These are phyloP conservation scores for Fringilla coelebs DNA, from an alignment of 2,797 vertebrate genomes.

Conservation along the genomic window DNA sequence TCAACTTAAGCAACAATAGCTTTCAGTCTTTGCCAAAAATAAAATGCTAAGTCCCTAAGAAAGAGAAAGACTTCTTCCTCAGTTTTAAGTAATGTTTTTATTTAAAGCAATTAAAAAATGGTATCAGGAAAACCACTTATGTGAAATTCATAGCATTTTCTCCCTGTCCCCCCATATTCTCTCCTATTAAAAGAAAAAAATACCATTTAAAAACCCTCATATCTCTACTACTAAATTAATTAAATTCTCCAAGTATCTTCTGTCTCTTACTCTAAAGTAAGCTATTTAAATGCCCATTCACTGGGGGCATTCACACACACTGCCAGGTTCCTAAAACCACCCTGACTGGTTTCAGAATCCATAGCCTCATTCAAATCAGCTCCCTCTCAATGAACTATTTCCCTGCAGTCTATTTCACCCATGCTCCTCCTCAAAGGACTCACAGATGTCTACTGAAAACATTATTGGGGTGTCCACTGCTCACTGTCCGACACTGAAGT, in stretches of 20 bases:
- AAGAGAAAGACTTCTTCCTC: constrained; percentile 17
- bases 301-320: neutral
- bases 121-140: neutral
- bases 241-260: neutral
- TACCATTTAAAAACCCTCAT: neutral
- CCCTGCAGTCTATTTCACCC: neutral
- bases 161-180: neutral
- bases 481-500: neutral
- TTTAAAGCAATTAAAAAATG: neutral
- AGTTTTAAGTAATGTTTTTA: constrained; percentile 24
- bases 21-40: constrained; percentile 30
- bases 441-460: neutral
- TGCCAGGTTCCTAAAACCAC: neutral
- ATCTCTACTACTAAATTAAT: neutral
- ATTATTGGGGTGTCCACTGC: neutral
- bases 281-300: neutral
- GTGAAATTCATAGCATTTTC: neutral
- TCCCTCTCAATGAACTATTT: neutral
- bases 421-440: neutral
- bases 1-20: constrained; percentile 33
- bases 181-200: neutral
- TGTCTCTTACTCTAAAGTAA: neutral
- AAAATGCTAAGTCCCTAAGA: neutral
- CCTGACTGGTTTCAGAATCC: neutral
- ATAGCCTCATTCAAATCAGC: neutral